A percentile compares a stretch with the other conserved stretches of the same genome.
phyloP scores from a whole-genome alignment of 2,888 invertebrate genomes.

The Tinea trinotella region DNA sequence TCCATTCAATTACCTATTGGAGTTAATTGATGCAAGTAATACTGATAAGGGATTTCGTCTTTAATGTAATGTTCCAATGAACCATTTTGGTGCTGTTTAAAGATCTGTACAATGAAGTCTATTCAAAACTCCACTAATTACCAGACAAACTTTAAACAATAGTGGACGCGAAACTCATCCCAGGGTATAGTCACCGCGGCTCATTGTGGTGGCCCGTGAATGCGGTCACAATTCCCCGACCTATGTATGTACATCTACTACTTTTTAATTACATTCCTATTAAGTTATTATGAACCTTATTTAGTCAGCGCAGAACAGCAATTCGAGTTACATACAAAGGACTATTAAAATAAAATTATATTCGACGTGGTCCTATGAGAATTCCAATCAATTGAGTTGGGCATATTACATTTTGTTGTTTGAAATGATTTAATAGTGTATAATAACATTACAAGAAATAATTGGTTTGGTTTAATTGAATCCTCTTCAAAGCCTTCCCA shows the following conservation, averaged over 20 bases:
- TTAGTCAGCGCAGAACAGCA: background rate
- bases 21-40: background rate
- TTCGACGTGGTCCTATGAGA: background rate
- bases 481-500: too few species aligned
- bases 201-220: conserved; percentile 63
- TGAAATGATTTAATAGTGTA: too few species aligned
- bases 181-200: conserved; percentile 55
- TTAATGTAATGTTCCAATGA: background rate
- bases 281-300: background rate
- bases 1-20: background rate
- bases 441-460: too few species aligned
- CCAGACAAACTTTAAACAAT: conserved; percentile 69
- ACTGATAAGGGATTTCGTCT: background rate
- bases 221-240: conserved; percentile 59
- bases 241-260: background rate
- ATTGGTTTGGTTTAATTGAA: too few species aligned
- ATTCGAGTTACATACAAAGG: background rate
- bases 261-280: background rate
- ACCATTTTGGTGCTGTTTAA: background rate
- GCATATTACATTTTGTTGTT: background rate
- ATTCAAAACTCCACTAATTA: conserved; percentile 68
- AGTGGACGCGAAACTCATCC: conserved; percentile 69
- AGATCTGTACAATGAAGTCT: conserved; percentile 44
- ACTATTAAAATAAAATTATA: background rate
- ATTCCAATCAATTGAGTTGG: background rate